phyloP scores from a whole-genome alignment of 2,797 vertebrate genomes.

The Bryconaethiops microstoma region DNA sequence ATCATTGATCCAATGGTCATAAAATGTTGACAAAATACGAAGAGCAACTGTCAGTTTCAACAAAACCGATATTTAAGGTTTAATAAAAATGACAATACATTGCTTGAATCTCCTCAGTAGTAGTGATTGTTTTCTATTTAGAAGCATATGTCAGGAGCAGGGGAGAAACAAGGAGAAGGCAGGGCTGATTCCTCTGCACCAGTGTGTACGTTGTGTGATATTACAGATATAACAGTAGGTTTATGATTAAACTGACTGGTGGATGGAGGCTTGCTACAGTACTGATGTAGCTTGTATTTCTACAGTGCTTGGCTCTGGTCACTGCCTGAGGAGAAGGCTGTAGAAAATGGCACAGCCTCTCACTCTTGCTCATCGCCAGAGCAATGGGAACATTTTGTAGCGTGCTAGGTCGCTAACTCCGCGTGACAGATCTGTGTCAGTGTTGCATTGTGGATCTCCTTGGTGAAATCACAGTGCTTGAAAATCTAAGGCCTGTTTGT shows the following conservation, averaged over 20 bases:
- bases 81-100: no score
- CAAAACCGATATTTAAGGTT: no score
- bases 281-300: not conserved
- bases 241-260: not conserved
- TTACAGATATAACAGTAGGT: not conserved
- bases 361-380: constrained; percentile 15
- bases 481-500: not conserved
- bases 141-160: no score
- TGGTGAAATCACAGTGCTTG: constrained; percentile 6
- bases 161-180: no score
- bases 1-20: no score
- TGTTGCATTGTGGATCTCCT: constrained; percentile 37
- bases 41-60: no score
- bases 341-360: constrained; percentile 19
- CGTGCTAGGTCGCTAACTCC: constrained; percentile 27
- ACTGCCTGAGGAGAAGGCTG: constrained; percentile 14
- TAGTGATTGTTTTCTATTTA: no score
- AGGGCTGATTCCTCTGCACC: no score
- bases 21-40: no score
- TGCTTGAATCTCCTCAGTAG: no score
- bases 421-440: constrained; percentile 46
- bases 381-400: constrained; percentile 38
- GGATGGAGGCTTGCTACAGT: not conserved
- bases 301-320: not conserved
- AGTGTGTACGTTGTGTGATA: no score